phyloP scores from a whole-genome alignment of 1,140 invertebrate species.

The Dendroctonus valens region DNA sequence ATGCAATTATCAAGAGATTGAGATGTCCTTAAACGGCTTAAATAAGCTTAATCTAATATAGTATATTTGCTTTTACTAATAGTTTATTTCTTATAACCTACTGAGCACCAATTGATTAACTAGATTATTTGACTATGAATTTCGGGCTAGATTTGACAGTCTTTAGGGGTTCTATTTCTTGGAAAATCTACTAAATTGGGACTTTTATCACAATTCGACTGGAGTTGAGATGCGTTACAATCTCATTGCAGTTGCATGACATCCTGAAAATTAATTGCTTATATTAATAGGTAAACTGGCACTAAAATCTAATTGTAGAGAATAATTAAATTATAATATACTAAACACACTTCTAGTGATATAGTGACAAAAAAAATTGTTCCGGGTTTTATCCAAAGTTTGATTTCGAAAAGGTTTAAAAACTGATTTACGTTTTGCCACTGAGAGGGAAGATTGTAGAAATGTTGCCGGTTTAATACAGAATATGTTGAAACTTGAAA shows the following conservation, averaged over 20 bases:
- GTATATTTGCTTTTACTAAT: not conserved
- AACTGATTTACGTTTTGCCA: no score
- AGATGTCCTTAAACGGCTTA: constrained; percentile 7
- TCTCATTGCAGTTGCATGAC: constrained; percentile 14
- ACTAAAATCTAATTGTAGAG: not conserved
- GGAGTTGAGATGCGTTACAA: constrained; percentile 5
- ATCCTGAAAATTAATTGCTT: constrained; percentile 13
- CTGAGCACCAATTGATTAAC: constrained; percentile 23
- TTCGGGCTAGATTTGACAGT: constrained; percentile 26
- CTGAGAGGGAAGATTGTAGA: no score
- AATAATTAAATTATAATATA: not conserved
- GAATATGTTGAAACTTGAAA: no score
- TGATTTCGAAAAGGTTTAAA: no score
- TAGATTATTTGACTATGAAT: constrained; percentile 22
- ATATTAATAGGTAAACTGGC: not conserved
- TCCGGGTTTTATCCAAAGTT: no score
- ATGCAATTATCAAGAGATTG: constrained; percentile 8
- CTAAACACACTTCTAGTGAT: not conserved
- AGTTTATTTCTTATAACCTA: constrained; percentile 10
- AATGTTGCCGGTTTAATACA: no score
- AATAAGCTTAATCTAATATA: constrained; percentile 10
- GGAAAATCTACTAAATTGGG: constrained; percentile 11
- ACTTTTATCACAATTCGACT: constrained; percentile 27
- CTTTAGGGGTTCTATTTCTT: constrained; percentile 13
- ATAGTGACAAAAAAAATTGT: no score